Evolutionary conservation across 1,140 invertebrate genomes (phyloP), one percentile per base, ranked within the genome.

Genomic region (Drosophila pruinosa): DNA sequence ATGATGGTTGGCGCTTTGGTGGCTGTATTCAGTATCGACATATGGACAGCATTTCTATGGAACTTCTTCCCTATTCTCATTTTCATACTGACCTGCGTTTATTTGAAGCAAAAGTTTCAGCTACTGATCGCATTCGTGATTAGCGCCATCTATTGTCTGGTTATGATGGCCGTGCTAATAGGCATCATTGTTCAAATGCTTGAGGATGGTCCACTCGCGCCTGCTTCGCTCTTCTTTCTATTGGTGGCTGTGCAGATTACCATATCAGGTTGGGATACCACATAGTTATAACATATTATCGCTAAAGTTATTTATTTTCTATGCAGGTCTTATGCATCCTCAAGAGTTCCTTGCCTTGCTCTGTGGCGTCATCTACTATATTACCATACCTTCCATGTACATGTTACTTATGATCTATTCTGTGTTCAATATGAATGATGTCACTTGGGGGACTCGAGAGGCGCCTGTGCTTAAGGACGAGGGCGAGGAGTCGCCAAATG

Each of bases 311-410:
- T 22, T 15, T 1, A 1, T 38, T 96, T 39, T 7, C n/a, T 1
- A 21, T 22, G 12, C 12, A 86, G 81, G 94, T 0, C 79, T 97
- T 0, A 77, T 98, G 12, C 97, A 98, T 92, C 97, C 97, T 0
- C 95, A 96, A 89, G 97, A 98, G 91, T 93, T 96, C 53, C 91
- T 91, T 7, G 98, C 97, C 80, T 90, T 99, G 4, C 86, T 95
- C 10, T 95, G 94, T 61, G 95, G 96, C 10, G 90, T 96, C 3
- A 93, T 98, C 19, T 99, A 98, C 91, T 98, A 97, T 89, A 94
- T 98, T 8, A 97, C 97, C 4, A 96, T 98, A 45, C 97, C 97
- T 0, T 97, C 96, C 62, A 98, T 98, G 97, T 98, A 98, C 85
- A 94, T 98, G 93, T 92, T 98, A 62, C 93, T 98, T 8, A 96